These are phyloP conservation scores for Lutjanus argentimaculatus DNA, from an alignment of 2,797 vertebrate genomes.

Conservation along the genomic window DNA sequence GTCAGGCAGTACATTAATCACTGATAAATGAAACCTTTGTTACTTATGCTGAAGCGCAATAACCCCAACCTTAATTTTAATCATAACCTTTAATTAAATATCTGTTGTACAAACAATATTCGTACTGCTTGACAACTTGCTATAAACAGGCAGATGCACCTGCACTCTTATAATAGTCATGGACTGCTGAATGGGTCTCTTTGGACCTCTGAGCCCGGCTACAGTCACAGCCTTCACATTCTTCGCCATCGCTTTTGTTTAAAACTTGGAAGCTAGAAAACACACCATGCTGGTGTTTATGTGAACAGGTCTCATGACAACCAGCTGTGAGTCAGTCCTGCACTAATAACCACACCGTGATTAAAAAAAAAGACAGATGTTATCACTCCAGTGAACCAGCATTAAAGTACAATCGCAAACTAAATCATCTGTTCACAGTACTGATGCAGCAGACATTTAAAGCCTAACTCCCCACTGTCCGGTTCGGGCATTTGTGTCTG, in stretches of 20 bases:
- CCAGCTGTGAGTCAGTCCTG: not conserved
- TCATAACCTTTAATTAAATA: not conserved
- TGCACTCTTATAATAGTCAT: not conserved
- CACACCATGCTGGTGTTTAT: not conserved
- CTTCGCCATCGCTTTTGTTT: not conserved
- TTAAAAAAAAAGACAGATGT: not conserved
- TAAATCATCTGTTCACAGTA: not conserved
- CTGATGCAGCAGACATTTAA: slow-evolving; percentile 15
- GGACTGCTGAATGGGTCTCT: not conserved
- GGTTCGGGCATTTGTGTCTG: slow-evolving; percentile 7
- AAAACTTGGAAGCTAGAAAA: not conserved
- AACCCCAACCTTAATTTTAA: not conserved
- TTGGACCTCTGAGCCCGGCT: not conserved
- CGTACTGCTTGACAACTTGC: not conserved
- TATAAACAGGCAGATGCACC: not conserved
- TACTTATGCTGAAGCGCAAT: not conserved
- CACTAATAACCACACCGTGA: not conserved
- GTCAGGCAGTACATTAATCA: not conserved
- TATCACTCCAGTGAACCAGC: slow-evolving; percentile 3
- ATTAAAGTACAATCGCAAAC: slow-evolving; percentile 1
- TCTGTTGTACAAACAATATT: not conserved
- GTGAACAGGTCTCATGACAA: not conserved
- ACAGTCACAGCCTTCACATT: not conserved
- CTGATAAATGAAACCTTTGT: not conserved
- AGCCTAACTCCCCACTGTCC: slow-evolving; percentile 6